A percentile compares a stretch with the other conserved stretches of the same genome.
phyloP scores from a whole-genome alignment of 2,888 invertebrate genomes.

The Deroplatys truncata region DNA sequence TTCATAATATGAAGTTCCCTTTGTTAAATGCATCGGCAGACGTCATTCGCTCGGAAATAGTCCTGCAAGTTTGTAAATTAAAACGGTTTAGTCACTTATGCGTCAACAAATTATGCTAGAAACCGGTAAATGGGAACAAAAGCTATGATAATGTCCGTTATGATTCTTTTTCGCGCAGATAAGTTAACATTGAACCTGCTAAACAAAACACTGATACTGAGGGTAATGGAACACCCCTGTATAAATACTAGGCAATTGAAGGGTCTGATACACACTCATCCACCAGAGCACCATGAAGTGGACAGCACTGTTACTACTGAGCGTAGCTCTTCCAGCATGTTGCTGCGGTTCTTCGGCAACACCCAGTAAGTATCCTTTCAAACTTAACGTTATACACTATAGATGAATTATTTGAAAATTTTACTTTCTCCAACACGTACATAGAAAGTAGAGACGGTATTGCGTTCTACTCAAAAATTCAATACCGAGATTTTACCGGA shows the following conservation, averaged over 20 bases:
- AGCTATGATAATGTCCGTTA: neutral
- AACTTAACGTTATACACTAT: too few species aligned
- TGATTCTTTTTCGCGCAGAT: neutral
- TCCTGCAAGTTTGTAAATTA: neutral
- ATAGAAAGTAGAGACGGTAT: too few species aligned
- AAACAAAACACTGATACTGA: too few species aligned
- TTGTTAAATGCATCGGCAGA: too few species aligned
- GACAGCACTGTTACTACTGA: neutral
- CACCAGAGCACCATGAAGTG: neutral
- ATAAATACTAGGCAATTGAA: neutral
- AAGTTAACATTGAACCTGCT: neutral
- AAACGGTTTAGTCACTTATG: neutral
- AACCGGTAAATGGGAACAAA: neutral
- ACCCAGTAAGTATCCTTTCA: neutral
- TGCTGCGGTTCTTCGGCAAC: neutral
- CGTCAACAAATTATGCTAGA: neutral
- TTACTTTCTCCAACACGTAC: too few species aligned
- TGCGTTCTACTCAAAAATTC: too few species aligned
- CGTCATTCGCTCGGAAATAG: too few species aligned
- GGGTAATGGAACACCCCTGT: neutral
- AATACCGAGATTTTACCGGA: too few species aligned
- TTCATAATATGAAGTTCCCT: too few species aligned
- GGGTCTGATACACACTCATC: neutral
- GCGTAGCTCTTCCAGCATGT: neutral
- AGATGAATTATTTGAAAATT: too few species aligned